A percentile compares a stretch with the other conserved stretches of the same genome.
Evolutionary conservation across 2,113 vertebrate species (phyloP).

Genomic region (Beaufortia kweichowensis): DNA sequence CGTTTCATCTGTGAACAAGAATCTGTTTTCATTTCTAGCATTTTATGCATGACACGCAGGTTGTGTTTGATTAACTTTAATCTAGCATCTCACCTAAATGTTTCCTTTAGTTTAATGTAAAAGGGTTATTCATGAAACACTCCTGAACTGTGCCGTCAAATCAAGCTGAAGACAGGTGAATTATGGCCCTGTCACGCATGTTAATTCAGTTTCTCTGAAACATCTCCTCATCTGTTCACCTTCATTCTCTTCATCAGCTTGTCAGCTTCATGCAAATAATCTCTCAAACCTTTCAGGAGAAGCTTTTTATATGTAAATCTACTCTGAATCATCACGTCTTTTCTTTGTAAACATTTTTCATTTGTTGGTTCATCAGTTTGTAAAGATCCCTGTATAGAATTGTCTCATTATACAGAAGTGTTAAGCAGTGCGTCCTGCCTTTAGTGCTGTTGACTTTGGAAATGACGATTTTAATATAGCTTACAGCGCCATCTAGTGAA

Average conservation of each 20-base stretch:
- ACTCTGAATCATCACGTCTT: conserved; percentile 14
- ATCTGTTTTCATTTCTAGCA: conserved; percentile 5
- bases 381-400: not conserved
- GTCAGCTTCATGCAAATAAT: conserved; percentile 34
- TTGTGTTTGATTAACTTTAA: conserved; percentile 10
- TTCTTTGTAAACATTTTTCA: conserved; percentile 10
- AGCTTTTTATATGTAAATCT: conserved; percentile 42
- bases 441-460: not conserved
- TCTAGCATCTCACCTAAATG: conserved; percentile 1
- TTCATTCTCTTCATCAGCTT: conserved; percentile 9
- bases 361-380: conserved; percentile 23
- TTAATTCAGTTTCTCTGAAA: conserved; percentile 7
- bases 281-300: conserved; percentile 17
- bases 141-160: conserved; percentile 5
- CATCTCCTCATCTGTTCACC: not conserved
- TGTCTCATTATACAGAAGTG: not conserved
- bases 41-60: conserved; percentile 9
- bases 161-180: conserved; percentile 21
- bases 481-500: conserved; percentile 18
- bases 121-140: conserved; percentile 5
- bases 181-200: conserved; percentile 16
- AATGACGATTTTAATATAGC: not conserved
- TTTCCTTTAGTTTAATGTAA: not conserved
- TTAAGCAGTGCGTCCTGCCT: not conserved
- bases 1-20: not conserved